These are phyloP conservation scores for Poeciliopsis turneri DNA, from an alignment of 2,797 vertebrate genomes.

Conservation along the genomic window DNA sequence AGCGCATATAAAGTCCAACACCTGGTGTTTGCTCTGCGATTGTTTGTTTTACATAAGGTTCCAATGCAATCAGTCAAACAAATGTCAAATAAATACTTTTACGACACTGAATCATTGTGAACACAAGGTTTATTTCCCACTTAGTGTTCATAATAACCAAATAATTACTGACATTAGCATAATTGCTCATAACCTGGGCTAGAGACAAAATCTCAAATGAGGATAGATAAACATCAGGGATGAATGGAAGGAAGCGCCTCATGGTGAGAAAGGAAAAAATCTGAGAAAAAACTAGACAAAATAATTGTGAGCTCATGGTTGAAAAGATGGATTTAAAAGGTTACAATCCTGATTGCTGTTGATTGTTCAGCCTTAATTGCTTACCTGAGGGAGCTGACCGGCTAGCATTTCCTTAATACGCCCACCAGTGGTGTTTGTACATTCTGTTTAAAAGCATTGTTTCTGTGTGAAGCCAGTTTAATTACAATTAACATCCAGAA, in stretches of 20 bases:
- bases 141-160: not conserved
- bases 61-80: constrained; percentile 15
- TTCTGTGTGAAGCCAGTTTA: constrained; percentile 48
- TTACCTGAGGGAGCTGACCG: constrained; percentile 9
- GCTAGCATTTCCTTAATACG: constrained; percentile 20
- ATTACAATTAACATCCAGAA: constrained; percentile 39
- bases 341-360: constrained; percentile 13
- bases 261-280: not conserved
- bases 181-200: not conserved
- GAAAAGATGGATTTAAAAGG: not conserved
- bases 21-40: constrained; percentile 37
- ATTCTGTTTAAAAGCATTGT: constrained; percentile 28
- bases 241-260: not conserved
- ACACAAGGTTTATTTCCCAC: constrained; percentile 4
- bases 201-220: constrained; percentile 1
- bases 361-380: constrained; percentile 11
- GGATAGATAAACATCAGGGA: constrained; percentile 2
- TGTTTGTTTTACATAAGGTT: constrained; percentile 14
- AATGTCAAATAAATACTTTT: constrained; percentile 45
- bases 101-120: constrained; percentile 1
- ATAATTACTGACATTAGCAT: not conserved
- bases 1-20: constrained; percentile 28
- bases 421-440: constrained; percentile 21
- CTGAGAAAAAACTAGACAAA: not conserved
- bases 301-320: constrained; percentile 3